Conservation (phyloP, 2,113 vertebrate genomes). For the Edolisoma coerulescens region DNA sequence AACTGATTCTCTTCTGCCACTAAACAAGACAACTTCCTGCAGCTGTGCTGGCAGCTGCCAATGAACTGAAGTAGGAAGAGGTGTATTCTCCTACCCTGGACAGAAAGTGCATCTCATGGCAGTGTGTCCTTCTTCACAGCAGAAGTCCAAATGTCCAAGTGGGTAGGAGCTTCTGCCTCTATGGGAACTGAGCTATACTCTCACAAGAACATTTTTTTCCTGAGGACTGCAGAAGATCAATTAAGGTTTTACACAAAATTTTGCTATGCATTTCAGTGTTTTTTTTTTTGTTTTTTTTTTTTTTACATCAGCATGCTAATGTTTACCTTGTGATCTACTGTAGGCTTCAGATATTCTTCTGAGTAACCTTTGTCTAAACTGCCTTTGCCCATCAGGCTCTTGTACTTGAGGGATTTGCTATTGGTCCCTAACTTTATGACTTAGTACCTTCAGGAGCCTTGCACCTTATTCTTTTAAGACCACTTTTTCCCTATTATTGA, state of each 20-base stretch:
- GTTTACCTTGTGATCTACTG: not conserved
- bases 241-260: not conserved
- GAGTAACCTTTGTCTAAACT: not conserved
- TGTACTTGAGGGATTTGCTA: not conserved
- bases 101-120: not conserved
- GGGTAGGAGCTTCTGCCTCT: not conserved
- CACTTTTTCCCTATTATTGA: not conserved
- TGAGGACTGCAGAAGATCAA: not conserved
- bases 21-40: not conserved
- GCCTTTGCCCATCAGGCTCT: not conserved
- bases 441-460: not conserved
- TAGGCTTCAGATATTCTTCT: not conserved
- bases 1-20: not conserved
- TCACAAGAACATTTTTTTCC: not conserved
- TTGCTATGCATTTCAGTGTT: not conserved
- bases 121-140: not conserved
- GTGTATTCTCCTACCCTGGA: not conserved
- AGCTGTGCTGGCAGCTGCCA: not conserved
- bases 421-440: not conserved
- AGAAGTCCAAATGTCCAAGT: not conserved
- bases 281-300: not conserved
- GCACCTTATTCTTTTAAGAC: not conserved
- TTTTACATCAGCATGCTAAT: not conserved
- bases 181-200: not conserved
- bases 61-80: not conserved